phyloP scores from a whole-genome alignment of 2,888 invertebrate species.

The Meloe dianella region DNA sequence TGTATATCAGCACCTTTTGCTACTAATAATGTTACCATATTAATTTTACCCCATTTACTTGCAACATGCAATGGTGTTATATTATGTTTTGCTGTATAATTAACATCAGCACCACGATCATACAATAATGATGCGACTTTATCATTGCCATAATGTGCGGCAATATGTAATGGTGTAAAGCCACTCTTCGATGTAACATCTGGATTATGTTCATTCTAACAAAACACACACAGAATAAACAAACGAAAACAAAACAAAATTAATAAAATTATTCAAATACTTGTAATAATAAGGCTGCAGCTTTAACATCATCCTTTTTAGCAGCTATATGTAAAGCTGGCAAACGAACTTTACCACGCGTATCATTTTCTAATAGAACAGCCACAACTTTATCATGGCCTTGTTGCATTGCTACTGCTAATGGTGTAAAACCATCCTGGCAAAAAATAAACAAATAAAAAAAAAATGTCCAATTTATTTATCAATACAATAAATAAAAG shows the following conservation, averaged over 20 bases:
- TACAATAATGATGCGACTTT: slow-evolving; percentile 92
- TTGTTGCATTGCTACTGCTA: slow-evolving; percentile 99
- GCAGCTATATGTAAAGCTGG: slow-evolving; percentile 99
- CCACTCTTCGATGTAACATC: slow-evolving; percentile 98
- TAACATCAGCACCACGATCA: slow-evolving; percentile 97
- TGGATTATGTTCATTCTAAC: slow-evolving; percentile 90
- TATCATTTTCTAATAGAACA: slow-evolving; percentile 96
- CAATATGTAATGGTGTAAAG: slow-evolving; percentile 98
- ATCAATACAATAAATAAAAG: neutral
- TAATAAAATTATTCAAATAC: neutral
- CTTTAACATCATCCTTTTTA: slow-evolving; percentile 99
- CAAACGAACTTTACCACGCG: slow-evolving; percentile 93
- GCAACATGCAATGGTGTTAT: slow-evolving; percentile 98
- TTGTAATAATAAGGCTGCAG: slow-evolving; percentile 93
- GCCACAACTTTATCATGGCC: slow-evolving; percentile 96
- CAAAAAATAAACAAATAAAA: neutral
- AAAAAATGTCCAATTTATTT: neutral
- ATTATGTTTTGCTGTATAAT: slow-evolving; percentile 97
- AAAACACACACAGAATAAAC: neutral
- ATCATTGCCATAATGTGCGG: slow-evolving; percentile 98
- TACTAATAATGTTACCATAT: slow-evolving; percentile 92
- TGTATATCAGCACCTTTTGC: slow-evolving; percentile 95
- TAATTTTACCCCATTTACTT: slow-evolving; percentile 98
- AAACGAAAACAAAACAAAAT: neutral
- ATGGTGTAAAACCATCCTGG: slow-evolving; percentile 93